These are phyloP conservation scores for Limnephilus auricula DNA, from an alignment of 2,888 invertebrate genomes.

Conservation along the genomic window DNA sequence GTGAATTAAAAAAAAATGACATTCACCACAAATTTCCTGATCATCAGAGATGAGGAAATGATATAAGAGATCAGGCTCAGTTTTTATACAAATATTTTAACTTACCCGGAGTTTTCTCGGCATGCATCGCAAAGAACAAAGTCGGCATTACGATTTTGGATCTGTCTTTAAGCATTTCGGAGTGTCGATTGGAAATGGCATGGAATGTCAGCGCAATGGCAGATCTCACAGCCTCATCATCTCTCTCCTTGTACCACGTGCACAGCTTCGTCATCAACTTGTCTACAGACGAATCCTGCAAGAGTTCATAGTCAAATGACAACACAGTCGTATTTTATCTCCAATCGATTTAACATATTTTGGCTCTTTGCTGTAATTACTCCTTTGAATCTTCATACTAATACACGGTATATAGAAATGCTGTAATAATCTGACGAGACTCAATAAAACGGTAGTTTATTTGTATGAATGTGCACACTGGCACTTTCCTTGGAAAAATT, in stretches of 20 bases:
- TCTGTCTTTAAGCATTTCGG: constrained; percentile 88
- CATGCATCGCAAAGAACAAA: constrained; percentile 94
- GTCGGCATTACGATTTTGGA: constrained; percentile 87
- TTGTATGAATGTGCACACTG: no score
- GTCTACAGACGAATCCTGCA: constrained; percentile 76
- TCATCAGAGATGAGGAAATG: neutral
- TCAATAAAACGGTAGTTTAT: no score
- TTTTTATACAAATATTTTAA: neutral
- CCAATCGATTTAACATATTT: neutral
- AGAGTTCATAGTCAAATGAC: neutral
- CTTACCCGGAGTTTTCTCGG: constrained; percentile 81
- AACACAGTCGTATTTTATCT: neutral
- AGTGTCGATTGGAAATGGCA: constrained; percentile 89
- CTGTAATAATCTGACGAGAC: no score
- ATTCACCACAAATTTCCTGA: no score
- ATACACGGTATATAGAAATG: no score
- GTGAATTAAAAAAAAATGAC: no score
- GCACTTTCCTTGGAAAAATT: no score
- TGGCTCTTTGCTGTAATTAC: neutral
- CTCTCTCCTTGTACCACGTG: constrained; percentile 76
- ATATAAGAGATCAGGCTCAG: neutral
- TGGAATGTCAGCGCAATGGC: constrained; percentile 87
- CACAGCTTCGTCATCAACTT: constrained; percentile 79
- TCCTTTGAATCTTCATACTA: no score
- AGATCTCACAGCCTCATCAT: constrained; percentile 85